phyloP scores from a whole-genome alignment of 2,797 vertebrate genomes.

The Corythornis leucogaster region DNA sequence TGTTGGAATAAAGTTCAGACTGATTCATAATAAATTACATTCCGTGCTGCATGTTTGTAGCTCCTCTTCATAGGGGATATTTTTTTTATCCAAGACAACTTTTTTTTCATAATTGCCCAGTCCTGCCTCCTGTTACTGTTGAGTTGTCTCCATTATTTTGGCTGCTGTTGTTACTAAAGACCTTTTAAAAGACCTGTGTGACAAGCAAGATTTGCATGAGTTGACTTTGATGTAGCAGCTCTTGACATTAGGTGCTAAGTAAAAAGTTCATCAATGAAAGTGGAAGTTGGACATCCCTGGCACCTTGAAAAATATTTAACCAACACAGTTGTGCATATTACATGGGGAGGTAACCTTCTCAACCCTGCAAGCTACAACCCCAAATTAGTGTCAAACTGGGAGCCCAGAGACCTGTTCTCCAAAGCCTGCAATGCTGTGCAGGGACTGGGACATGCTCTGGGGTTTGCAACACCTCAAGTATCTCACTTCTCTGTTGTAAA shows the following conservation, averaged over 20 bases:
- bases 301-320: neutral
- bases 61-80: neutral
- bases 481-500: neutral
- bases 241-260: neutral
- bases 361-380: neutral
- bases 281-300: neutral
- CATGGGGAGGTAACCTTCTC: neutral
- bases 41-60: neutral
- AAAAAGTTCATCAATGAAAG: neutral
- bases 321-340: neutral
- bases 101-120: neutral
- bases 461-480: neutral
- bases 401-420: neutral
- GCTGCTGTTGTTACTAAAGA: neutral
- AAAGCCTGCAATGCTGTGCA: neutral
- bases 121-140: neutral
- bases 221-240: neutral
- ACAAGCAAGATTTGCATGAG: neutral
- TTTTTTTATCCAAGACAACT: neutral
- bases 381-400: neutral
- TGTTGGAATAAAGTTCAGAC: constrained; percentile 22
- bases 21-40: neutral
- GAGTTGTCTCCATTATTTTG: neutral
- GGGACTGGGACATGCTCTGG: neutral
- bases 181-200: neutral